Evolutionary conservation across 2,113 vertebrate species (phyloP).

Genomic region (Acrocephalus kingi): DNA sequence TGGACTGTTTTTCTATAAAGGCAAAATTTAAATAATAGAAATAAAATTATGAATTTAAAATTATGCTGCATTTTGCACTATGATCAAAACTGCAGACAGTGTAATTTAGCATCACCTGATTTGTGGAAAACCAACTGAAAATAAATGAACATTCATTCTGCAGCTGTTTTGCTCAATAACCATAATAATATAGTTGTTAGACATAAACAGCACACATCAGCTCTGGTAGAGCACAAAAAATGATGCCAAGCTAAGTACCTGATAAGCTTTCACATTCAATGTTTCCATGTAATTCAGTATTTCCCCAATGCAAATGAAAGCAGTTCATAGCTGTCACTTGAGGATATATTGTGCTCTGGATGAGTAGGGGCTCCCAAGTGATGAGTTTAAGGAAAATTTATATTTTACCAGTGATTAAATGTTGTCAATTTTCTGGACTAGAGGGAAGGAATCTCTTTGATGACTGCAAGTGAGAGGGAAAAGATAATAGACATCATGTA

Average conservation of each 20-base stretch:
- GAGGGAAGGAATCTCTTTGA: neutral
- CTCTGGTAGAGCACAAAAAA: neutral
- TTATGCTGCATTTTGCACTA: neutral
- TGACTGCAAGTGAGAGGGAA: neutral
- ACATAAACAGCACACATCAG: neutral
- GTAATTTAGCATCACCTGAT: slow-evolving; percentile 28
- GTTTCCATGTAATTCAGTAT: neutral
- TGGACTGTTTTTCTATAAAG: neutral
- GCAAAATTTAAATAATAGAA: neutral
- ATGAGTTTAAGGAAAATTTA: neutral
- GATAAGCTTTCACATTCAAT: slow-evolving; percentile 16
- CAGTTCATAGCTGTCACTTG: neutral
- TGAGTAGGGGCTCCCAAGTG: neutral
- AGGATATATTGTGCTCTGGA: neutral
- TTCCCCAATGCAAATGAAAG: neutral
- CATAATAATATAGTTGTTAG: slow-evolving; percentile 9
- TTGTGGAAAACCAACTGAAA: slow-evolving; percentile 9
- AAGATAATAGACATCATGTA: neutral
- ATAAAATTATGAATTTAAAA: neutral
- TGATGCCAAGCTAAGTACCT: neutral
- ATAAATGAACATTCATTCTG: slow-evolving; percentile 24
- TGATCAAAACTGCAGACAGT: neutral
- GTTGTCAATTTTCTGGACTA: neutral
- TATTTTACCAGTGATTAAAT: neutral
- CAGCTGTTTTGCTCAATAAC: slow-evolving; percentile 44